Evolutionary conservation across 2,113 vertebrate genomes (phyloP).

Genomic region (Bufo gargarizans): DNA sequence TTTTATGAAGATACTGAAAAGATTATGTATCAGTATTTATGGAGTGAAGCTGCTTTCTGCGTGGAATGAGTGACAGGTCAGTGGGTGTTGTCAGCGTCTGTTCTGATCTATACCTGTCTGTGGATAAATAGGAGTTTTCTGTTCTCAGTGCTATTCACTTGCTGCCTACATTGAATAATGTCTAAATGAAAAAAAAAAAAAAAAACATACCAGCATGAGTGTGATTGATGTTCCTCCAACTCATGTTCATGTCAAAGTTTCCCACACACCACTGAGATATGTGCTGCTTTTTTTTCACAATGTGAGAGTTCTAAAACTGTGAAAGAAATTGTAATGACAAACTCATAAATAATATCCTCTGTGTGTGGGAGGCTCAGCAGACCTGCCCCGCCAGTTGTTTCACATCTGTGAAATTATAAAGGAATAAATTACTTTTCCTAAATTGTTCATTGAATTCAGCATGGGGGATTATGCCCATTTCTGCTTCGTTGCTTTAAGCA

Average conservation of each 20-base stretch:
- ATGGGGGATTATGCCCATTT: slow-evolving; percentile 33
- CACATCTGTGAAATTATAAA: slow-evolving; percentile 46
- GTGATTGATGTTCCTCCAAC: slow-evolving; percentile 55
- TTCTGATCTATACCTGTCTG: slow-evolving; percentile 42
- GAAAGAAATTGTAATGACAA: slow-evolving; percentile 55
- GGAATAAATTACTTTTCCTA: slow-evolving; percentile 38
- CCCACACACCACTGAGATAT: slow-evolving; percentile 24
- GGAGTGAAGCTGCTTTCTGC: background rate
- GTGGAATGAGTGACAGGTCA: slow-evolving; percentile 35
- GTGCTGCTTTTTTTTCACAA: slow-evolving; percentile 53
- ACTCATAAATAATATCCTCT: slow-evolving; percentile 57
- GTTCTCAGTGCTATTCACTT: slow-evolving; percentile 48
- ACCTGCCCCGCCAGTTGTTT: slow-evolving; percentile 44
- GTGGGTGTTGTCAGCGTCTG: slow-evolving; percentile 29
- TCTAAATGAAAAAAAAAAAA: slow-evolving; percentile 28
- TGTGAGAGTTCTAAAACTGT: slow-evolving; percentile 16
- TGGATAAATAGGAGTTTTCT: slow-evolving; percentile 47
- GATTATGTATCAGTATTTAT: background rate
- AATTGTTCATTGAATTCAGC: slow-evolving; percentile 53
- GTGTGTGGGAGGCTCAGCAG: slow-evolving; percentile 31
- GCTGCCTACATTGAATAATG: slow-evolving; percentile 51
- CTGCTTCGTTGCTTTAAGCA: background rate
- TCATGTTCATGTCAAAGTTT: slow-evolving; percentile 43
- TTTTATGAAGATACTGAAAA: background rate
- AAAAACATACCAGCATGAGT: slow-evolving; percentile 18